Evolutionary conservation across 2,888 invertebrate species (phyloP), one percentile per base, ranked within the genome.

Genomic region (Abrostola tripartita): DNA sequence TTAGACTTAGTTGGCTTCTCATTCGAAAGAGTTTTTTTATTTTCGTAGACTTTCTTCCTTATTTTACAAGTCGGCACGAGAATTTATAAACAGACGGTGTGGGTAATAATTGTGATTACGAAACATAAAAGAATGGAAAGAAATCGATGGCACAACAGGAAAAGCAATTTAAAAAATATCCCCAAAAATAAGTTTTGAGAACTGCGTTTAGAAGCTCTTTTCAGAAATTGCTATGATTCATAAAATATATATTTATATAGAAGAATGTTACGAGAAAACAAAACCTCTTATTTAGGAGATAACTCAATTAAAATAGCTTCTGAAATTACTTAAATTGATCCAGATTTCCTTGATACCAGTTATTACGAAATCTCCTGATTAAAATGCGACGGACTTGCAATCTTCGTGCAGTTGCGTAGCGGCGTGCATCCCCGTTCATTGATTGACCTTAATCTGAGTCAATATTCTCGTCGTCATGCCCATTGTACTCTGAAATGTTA

Each of bases 401-500:
- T 69, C 52, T 57, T 38, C 42, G 10, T 58, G 58, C 63, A 58
- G 51, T 59, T 37, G 50, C n/a, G 57, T 44, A 60, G 53, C 47
- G 40, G 38, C 35, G 54, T 53, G 52, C 59, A 65, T 40, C 51
- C 36, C 47, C 44, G 65, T 68, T 57, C 38, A 70, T 73, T 79
- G 67, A 68, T 78, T 78, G 76, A 68, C 68, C 68, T 68, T 73
- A 74, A 78, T 78, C 61, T 35, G 67, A 60, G 56, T 64, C 58
- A 67, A 73, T 71, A 53, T 47, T 60, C 37, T 57, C 58, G 52
- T 62, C 53, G 51, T 35, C 11, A 51, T 58, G 60, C 9, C 53
- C 61, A 42, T n/a, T 63, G 69, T 44, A 7, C 37, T 41, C 24
- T 8, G 10, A 52, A 44, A 37, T 61, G 38, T 38, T 52, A 56